A percentile compares a stretch with the other conserved stretches of the same genome.
Evolutionary conservation across 64 coral and sea anemone species (phyloP).

Genomic region (Orbicella faveolata): DNA sequence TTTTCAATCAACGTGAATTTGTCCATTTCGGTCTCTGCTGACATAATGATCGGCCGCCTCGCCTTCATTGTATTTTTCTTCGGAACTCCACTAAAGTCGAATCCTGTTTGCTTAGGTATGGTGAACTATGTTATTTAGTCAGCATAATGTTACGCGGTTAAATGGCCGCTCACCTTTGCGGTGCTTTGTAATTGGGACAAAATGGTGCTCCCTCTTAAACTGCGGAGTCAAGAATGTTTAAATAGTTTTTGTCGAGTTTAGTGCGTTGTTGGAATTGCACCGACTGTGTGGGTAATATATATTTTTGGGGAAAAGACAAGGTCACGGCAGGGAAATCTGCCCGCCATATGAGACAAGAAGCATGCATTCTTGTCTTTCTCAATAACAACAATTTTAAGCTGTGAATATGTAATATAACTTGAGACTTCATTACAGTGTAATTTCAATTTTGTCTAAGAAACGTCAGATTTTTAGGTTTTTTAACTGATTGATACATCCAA

Average conservation of each 20-base stretch:
- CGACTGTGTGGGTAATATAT: not conserved
- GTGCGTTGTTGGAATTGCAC: not conserved
- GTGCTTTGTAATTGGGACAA: not conserved
- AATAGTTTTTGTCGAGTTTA: not conserved
- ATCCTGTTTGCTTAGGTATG: conserved; percentile 4
- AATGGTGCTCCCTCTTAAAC: not conserved
- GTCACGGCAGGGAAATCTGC: not conserved
- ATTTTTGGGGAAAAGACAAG: not conserved
- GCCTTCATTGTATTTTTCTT: conserved; percentile 1
- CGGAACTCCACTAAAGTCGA: not conserved
- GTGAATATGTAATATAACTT: too few relatives aligned
- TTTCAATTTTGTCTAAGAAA: too few relatives aligned
- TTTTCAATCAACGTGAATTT: not conserved
- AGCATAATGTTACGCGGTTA: not conserved
- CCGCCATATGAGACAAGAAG: not conserved
- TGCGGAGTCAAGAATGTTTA: not conserved
- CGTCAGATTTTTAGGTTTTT: too few relatives aligned
- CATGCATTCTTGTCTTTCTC: not conserved
- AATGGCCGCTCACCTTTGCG: not conserved
- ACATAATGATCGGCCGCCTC: not conserved
- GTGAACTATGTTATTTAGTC: not conserved
- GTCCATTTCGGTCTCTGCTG: not conserved
- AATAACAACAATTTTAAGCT: too few relatives aligned
- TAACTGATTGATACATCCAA: too few relatives aligned
- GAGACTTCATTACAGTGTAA: too few relatives aligned